Evolutionary conservation across 2,888 invertebrate species (phyloP), one percentile per base, ranked within the genome.

Genomic region (Pammene fasciana): DNA sequence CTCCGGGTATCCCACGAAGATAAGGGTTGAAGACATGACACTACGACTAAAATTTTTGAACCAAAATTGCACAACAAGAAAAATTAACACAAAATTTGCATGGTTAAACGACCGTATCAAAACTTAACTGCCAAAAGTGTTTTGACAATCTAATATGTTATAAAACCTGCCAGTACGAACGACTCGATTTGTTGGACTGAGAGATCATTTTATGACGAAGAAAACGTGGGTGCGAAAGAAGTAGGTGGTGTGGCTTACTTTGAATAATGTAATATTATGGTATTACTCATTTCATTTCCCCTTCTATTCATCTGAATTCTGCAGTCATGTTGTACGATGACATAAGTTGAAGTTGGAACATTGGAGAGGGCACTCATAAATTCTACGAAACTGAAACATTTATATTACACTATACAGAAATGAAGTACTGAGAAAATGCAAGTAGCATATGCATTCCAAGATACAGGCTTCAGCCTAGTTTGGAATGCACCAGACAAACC

Each of bases 1-100:
- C 76, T 94, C 93, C 56, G 89, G 90, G 73, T 94, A 79, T 71
- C 95, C 95, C 72, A 94, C 92, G 79, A 92, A 94, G 71, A 94
- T 93, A 65, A 93, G 85, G 50, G 95, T 94, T 61, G 95, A 95
- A 82, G 95, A 94, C 95, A 95, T 95, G 78, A 75, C 68, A 45
- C 10, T 67, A 75, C 74, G 80, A 82, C 79, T 67, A 57, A 73
- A 72, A 76, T 75, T 75, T 73, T 74, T 75, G 46, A 83, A 79
- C 72, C 70, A 76, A 76, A 85, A 82, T 81, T 81, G 81, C 67
- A 62, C 65, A 55, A 71, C 72, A 64, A 70, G 54, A 68, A 65
- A 73, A 73, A 77, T 74, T 74, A 68, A 72, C 67, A 68, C 62
- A 67, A 67, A 65, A 18, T 67, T 73, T 62, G 48, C 52, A 65